Evolutionary conservation across 2,113 vertebrate genomes (phyloP), one percentile per base, ranked within the genome.

Genomic region (Penelope pileata): DNA sequence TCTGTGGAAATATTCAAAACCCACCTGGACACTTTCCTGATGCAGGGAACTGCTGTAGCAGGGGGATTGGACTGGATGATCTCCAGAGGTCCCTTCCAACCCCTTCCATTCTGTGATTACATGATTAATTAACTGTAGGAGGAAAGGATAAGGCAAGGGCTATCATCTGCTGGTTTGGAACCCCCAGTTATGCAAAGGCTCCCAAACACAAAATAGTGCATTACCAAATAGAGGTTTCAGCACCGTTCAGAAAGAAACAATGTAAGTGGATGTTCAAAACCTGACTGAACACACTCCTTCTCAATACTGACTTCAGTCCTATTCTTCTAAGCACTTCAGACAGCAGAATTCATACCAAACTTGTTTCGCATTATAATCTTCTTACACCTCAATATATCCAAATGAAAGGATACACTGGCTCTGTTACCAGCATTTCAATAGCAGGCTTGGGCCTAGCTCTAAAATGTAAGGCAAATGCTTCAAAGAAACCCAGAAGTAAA

Each of bases 241-340:
- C 13, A n/a, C 15, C 16, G 13, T 22, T 66, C 48, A 69, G 40
- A 62, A 79, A 53, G 8, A 8, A 80, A 69, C 0, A 62, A 2
- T 4, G 69, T 16, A 48, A 59, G 8, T 38, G 10, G 7, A 18
- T 64, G 36, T 27, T 54, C 27, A 53, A 64, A 86, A 81, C 58
- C 18, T 54, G 21, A 16, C 8, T 29, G 21, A 42, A 40, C n/a
- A n/a, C 0, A 0, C 19, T 75, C 32, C 8, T 86, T 18, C n/a
- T 56, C 19, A 29, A 83, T 79, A 38, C 5, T 36, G 29, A 29
- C 16, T 58, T 45, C 12, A 4, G 3, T 51, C 7, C 68, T 75
- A 10, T 45, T 83, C 30, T 51, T 36, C 22, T 45, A 77, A 73
- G 12, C 17, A 54, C 45, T 78, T 63, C 23, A 63, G 43, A 69